Percentiles rank a stretch among this genome's conserved stretches.
Conservation (phyloP, 2,888 invertebrate species). For the Melanchra persicariae region DNA sequence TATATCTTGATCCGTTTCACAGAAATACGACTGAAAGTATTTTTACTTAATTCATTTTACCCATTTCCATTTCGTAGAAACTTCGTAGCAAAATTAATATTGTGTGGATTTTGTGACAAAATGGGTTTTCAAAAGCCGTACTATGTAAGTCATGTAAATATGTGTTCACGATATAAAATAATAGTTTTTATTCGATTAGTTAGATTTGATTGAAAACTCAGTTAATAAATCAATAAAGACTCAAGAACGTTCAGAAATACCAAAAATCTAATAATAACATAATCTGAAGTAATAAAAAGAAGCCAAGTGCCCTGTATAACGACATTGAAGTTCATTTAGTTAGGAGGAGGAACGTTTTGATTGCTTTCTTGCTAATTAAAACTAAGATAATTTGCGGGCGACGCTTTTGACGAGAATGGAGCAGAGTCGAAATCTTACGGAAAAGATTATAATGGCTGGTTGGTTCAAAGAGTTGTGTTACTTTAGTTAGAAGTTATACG, state of each 20-base stretch:
- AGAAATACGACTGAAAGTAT: slow-evolving; percentile 23
- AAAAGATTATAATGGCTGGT: not conserved
- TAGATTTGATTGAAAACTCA: not conserved
- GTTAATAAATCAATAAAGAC: not conserved
- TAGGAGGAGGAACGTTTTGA: slow-evolving; percentile 38
- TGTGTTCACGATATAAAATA: not conserved
- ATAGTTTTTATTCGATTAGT: not conserved
- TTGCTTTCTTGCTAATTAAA: slow-evolving; percentile 59
- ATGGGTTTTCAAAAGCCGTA: slow-evolving; percentile 2
- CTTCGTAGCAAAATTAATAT: slow-evolving; percentile 24
- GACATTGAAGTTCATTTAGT: slow-evolving; percentile 55
- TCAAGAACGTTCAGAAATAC: not conserved
- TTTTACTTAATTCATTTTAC: slow-evolving; percentile 29
- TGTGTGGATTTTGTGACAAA: slow-evolving; percentile 5
- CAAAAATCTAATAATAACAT: slow-evolving; percentile 21
- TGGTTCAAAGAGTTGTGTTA: slow-evolving; percentile 1
- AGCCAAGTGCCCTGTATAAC: slow-evolving; percentile 26
- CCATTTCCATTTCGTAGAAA: slow-evolving; percentile 10
- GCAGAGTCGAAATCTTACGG: slow-evolving; percentile 34
- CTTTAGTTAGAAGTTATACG: not conserved
- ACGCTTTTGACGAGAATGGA: slow-evolving; percentile 32
- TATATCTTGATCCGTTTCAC: slow-evolving; percentile 39
- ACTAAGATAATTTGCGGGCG: slow-evolving; percentile 49
- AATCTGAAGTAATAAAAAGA: slow-evolving; percentile 48
- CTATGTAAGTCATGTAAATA: not conserved